Evolutionary conservation across 2,113 vertebrate genomes (phyloP), one percentile per base, ranked within the genome.

Genomic region (Sander lucioperca): DNA sequence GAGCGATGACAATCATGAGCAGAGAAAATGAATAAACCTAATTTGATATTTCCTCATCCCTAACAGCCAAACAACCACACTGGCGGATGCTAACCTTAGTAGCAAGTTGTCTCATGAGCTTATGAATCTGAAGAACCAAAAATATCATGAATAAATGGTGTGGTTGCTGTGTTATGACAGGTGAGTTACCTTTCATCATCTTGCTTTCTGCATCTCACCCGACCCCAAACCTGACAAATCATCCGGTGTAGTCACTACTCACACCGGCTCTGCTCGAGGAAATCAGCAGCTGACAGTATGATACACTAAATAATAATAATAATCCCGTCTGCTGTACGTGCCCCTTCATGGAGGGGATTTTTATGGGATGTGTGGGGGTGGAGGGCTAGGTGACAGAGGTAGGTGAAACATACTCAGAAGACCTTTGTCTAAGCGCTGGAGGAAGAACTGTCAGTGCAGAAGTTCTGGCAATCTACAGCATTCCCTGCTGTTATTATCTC

Each of bases 381-480:
- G 64, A 59, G 61, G 61, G 45, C 64, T 23, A 48, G 39, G 87
- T 75, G 70, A 84, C 81, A 81, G 53, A 71, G 58, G 21, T 5
- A 66, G 76, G 79, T 76, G 79, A 82, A 67, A 79, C 70, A 15
- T 82, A 84, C 72, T 66, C 25, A 27, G 51, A 63, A 11, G 63
- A 86, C 86, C 82, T 88, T 77, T 78, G 65, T 36, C 71, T 63
- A 66, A 69, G 57, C 23, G 53, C 62, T 6, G 9, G 33, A 84
- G 69, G 77, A 88, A 64, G 74, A 78, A 33, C 36, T 70, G 75
- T 77, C 74, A 80, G 71, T 16, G 84, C 74, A 81, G 61, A 85
- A 63, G 74, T 77, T 71, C 77, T 14, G 79, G 79, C 45, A 76
- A 86, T 53, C 51, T 50, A 23, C 73, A 83, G 82, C 63, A 54